phyloP scores from a whole-genome alignment of 2,888 invertebrate genomes.

The Eurois occulta region DNA sequence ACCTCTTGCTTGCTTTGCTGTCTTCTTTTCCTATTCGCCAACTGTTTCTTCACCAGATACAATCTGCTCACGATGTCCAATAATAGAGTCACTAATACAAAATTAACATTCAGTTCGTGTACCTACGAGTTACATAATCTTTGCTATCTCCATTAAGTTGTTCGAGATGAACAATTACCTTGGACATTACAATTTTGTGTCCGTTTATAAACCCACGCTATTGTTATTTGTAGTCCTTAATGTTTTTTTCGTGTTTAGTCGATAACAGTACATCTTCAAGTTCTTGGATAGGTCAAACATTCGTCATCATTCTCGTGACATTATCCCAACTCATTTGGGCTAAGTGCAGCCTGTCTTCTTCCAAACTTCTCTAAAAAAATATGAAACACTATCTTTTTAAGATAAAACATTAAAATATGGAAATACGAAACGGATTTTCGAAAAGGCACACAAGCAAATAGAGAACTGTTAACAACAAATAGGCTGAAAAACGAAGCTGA shows the following conservation, averaged over 20 bases:
- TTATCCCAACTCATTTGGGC: neutral
- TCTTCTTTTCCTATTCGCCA: neutral
- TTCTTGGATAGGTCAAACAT: neutral
- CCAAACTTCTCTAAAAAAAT: neutral
- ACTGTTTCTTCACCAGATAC: neutral
- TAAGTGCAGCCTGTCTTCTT: neutral
- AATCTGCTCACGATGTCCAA: conserved; percentile 9
- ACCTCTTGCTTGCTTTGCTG: neutral
- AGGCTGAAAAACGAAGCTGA: neutral
- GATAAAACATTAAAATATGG: neutral
- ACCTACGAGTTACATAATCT: conserved; percentile 31
- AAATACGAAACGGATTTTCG: neutral
- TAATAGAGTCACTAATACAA: conserved; percentile 25
- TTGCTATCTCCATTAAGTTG: conserved; percentile 24
- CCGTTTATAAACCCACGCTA: conserved; percentile 38
- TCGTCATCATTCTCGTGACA: neutral
- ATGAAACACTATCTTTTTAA: neutral
- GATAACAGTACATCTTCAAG: conserved; percentile 11
- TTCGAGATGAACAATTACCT: conserved; percentile 49
- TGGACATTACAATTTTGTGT: conserved; percentile 41
- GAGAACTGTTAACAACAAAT: neutral
- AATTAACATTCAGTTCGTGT: conserved; percentile 5
- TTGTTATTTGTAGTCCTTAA: conserved; percentile 22
- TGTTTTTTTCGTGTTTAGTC: conserved; percentile 36
- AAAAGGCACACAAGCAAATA: neutral